phyloP scores from a whole-genome alignment of 2,113 vertebrate species.

The Periophthalmodon schlosseri region DNA sequence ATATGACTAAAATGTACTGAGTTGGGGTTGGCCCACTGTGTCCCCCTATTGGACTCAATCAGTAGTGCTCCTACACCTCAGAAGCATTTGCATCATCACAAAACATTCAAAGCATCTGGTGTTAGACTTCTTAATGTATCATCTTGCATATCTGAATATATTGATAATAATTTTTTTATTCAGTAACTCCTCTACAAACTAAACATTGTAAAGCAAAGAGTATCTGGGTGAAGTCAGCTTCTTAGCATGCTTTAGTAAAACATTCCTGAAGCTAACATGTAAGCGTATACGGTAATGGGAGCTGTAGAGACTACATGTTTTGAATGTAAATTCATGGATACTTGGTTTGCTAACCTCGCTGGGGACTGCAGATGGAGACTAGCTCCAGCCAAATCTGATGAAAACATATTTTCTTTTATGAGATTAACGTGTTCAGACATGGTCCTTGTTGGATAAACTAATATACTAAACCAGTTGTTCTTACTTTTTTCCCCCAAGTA shows the following conservation, averaged over 20 bases:
- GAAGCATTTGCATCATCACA: conserved; percentile 6
- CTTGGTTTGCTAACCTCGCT: too few species aligned
- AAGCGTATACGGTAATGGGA: neutral
- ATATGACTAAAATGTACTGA: neutral
- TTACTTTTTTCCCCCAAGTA: too few species aligned
- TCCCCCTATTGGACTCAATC: conserved; percentile 46
- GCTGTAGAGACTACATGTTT: too few species aligned
- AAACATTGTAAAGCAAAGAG: neutral
- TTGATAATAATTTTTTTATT: neutral
- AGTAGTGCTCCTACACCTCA: neutral
- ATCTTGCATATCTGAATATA: conserved; percentile 16
- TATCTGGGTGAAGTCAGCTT: neutral
- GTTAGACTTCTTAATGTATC: conserved; percentile 16
- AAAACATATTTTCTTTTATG: too few species aligned
- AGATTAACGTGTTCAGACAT: too few species aligned
- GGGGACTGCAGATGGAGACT: too few species aligned
- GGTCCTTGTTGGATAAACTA: too few species aligned
- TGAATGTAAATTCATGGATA: too few species aligned
- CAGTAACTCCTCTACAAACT: neutral
- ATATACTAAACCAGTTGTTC: too few species aligned
- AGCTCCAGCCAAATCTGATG: too few species aligned
- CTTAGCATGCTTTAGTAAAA: neutral
- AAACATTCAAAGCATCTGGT: conserved; percentile 4
- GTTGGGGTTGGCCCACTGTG: conserved; percentile 1
- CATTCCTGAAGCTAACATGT: neutral